Base-by-base conservation (phyloP, 2,888 invertebrate genomes). In the Orthosia cruda region DNA sequence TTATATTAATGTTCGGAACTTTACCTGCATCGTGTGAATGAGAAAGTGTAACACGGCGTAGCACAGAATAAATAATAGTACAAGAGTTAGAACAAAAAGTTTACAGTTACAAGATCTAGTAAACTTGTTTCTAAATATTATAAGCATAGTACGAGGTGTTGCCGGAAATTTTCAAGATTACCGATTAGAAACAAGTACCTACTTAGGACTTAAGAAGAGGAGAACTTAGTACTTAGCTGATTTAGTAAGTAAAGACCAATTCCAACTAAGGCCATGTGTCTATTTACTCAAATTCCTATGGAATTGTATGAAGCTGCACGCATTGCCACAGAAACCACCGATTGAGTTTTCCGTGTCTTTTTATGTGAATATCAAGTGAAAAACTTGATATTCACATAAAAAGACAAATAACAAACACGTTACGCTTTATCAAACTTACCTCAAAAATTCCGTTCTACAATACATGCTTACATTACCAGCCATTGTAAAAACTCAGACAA, bases 1-100 rank as follows among this genome's bases (percentile, higher is more conserved):
- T 55, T 71, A 83, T 77, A 72, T 69, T 74, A 81, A 81, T 85
- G 59, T 71, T 64, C n/a, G 40, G 20, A 74, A 80, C 67, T 83
- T 83, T 73, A 61, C 76, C 70, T 50, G 77, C 71, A 74, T 40
- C 49, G 26, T 57, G 59, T 63, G 63, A 75, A 76, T 59, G 47
- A 49, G 84, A 73, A 83, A 77, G 55, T 71, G 58, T 67, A 71
- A 40, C 63, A 52, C 40, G 16, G 45, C 54, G 23, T 23, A 50
- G 58, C 67, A 40, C 9, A 40, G 40, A 40, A 40, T 40, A 40
- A 40, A 40, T 40, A 40, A 40, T 40, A 40, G 40, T 40, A 9
- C 40, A 40, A 40, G 40, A 74, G 13, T n/a, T 45, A 32, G 32
- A 59, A 63, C 16, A 23, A 54, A 40, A 71, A 68, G 52, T 54